Conservation (phyloP, 2,888 invertebrate species). For the Labia minor region DNA sequence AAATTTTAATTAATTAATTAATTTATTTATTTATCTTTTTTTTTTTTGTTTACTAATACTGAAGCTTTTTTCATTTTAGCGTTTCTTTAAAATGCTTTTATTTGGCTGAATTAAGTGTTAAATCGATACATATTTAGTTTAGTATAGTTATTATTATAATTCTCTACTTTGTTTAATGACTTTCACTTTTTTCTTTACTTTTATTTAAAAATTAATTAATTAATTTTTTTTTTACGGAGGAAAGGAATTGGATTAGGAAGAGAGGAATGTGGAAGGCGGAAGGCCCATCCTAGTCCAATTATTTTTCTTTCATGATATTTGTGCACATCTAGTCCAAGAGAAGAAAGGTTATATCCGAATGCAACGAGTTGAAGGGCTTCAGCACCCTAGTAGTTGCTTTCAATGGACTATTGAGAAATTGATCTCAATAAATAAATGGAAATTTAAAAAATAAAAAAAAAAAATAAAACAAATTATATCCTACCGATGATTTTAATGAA, state of each 20-base stretch:
- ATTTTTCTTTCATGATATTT: background rate
- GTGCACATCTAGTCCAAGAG: background rate
- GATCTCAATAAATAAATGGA: too few relatives aligned
- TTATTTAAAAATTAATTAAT: background rate
- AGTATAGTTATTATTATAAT: background rate
- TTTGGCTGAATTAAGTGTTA: background rate
- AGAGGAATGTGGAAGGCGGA: background rate
- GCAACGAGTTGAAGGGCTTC: too few relatives aligned
- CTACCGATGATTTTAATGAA: too few relatives aligned
- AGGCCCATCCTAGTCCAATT: background rate
- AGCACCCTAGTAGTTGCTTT: background rate
- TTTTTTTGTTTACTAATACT: background rate
- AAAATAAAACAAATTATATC: too few relatives aligned
- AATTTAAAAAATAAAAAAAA: too few relatives aligned
- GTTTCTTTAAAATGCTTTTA: background rate
- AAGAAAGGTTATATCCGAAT: too few relatives aligned
- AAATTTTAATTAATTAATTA: background rate
- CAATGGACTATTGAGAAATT: constrained; percentile 16
- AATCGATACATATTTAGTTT: background rate
- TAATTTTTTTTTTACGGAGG: background rate
- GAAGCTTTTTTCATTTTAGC: background rate
- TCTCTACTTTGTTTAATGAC: background rate
- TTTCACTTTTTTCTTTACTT: background rate
- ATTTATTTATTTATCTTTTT: background rate
- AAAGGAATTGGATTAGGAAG: background rate